Evolutionary conservation across 2,797 vertebrate species (phyloP), one percentile per base, ranked within the genome.

Genomic region (Helarctos malayanus): DNA sequence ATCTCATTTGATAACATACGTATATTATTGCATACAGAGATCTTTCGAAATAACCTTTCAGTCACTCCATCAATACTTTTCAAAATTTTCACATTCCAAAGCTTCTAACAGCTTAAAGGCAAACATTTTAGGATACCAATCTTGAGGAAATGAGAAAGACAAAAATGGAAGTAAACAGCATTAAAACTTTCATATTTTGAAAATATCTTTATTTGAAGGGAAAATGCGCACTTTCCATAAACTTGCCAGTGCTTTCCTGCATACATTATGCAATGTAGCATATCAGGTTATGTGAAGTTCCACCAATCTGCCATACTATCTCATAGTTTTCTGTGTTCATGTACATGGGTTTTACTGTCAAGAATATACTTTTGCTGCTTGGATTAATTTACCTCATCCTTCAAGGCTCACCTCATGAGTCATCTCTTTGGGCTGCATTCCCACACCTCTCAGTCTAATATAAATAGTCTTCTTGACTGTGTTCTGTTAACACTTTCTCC

Each of bases 11-110:
- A 59, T 21, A 84, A 35, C 2, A 47, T 65, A 7, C 13, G 0
- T 59, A 29, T 88, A 38, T 73, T 63, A 63, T 2, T 80, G 19
- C 38, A 21, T 19, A 23, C 10, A 65, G 41, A 90, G 54, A 59
- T 83, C 38, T 83, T 97, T 82, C 35, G 29, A 89, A 89, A 68
- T 56, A 78, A 63, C 10, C 65, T 63, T 91, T 35, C 47, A 88
- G n/a, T 5, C 25, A 65, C 38, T 18, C 38, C 6, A 61, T 14
- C 11, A 21, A 59, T 75, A 54, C 54, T 71, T 69, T 56, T 47
- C 32, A 80, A 75, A 57, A 75, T 45, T 32, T 80, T 81, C 9
- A 71, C 61, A 49, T 63, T 86, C 23, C 38, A 92, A 80, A 75
- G 2, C 25, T 65, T 76, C 14, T 68, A 85, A 54, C 11, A 81